Conservation (phyloP, 2,888 invertebrate genomes). For the Habrosyne pyritoides region DNA sequence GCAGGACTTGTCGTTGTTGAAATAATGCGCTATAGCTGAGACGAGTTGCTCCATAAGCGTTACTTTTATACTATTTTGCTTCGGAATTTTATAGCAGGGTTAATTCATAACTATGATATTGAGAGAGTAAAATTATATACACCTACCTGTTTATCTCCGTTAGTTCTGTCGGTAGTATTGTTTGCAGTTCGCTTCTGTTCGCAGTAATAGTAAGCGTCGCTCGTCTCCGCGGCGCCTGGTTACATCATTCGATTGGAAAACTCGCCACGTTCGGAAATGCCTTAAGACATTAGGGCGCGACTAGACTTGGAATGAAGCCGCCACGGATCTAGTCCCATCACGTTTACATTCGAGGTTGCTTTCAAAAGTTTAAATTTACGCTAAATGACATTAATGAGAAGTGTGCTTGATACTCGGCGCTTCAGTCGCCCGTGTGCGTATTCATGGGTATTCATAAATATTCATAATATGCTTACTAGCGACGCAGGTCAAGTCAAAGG, state of each 20-base stretch:
- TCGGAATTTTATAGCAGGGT: too few species aligned
- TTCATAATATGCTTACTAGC: background rate
- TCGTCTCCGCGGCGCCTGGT: conserved; percentile 72
- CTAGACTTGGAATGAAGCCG: conserved; percentile 59
- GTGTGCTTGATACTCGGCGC: conserved; percentile 48
- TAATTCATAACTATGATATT: too few species aligned
- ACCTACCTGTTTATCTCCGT: background rate
- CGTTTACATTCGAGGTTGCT: conserved; percentile 62
- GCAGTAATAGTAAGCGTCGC: conserved; percentile 41
- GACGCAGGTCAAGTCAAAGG: conserved; percentile 61
- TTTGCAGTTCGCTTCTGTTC: conserved; percentile 35
- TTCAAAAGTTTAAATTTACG: conserved; percentile 75
- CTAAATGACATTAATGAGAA: conserved; percentile 72
- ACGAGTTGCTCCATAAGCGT: too few species aligned
- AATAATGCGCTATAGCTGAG: too few species aligned
- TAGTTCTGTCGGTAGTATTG: background rate
- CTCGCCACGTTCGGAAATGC: conserved; percentile 59
- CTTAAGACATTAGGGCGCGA: conserved; percentile 59
- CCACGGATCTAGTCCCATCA: conserved; percentile 57
- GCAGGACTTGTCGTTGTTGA: too few species aligned
- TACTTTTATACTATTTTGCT: too few species aligned
- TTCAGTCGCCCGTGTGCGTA: conserved; percentile 41
- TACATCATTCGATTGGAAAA: conserved; percentile 77
- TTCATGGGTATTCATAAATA: conserved; percentile 60
- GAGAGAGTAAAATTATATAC: background rate